Evolutionary conservation across 2,888 invertebrate species (phyloP), one percentile per base, ranked within the genome.

Genomic region (Drosophila borborema): DNA sequence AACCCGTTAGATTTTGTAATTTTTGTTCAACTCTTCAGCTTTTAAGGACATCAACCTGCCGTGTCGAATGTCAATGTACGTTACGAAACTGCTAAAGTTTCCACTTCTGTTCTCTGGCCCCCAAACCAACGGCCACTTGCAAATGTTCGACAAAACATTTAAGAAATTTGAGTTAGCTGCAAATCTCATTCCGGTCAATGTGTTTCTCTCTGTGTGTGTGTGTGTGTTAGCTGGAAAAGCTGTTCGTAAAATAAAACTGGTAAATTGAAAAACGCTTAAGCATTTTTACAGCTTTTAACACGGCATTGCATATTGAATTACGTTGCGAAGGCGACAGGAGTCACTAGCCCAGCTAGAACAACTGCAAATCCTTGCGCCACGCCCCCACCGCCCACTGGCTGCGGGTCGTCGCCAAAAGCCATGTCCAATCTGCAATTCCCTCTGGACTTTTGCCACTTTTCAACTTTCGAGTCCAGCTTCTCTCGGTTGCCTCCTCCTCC

Each of bases 221-320:
- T 54, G 54, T 40, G 23, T 36, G 28, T 40, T 38, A 23, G 41
- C 40, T 58, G 63, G 20, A 16, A 36, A 77, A 53, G 61, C 38
- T 59, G 66, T 60, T 49, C 72, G 81, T 73, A 77, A 89, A 86
- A 86, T 77, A 85, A 85, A 85, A 89, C 89, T 77, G 84, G 65
- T 68, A 89, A 86, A 86, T 86, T 86, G 86, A 81, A 89, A 86
- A 89, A 89, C 86, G 86, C 88, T 86, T 86, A 85, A 89, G 76
- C 79, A 86, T 89, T 86, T 86, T 87, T 82, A 86, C 88, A 85
- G 89, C 89, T 89, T 86, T 89, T 81, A 85, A 72, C 85, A 85
- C 75, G 77, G 84, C 55, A 76, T 74, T 79, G 86, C 88, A 89
- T 85, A 86, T 86, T 87, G 89, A 89, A 89, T 86, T 86, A 86